Base-by-base conservation (phyloP, 2,888 invertebrate genomes). In the Phortica okadai region DNA sequence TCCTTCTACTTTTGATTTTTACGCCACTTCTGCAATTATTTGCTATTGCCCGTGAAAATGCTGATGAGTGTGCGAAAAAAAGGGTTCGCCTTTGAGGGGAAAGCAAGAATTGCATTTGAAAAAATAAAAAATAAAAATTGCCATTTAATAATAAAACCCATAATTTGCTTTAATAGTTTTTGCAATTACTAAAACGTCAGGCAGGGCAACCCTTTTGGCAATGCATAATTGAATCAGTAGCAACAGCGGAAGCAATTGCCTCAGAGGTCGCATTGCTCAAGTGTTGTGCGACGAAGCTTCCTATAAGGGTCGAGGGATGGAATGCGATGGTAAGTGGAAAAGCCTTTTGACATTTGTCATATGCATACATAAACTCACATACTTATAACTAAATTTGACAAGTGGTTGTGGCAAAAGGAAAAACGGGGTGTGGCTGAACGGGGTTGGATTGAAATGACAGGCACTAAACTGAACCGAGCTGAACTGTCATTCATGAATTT, bases 111-210 rank as follows among this genome's bases (percentile, higher is more conserved):
- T 69, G 16, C 33, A 33, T 5, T 33, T 50, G 33, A 44, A 21
- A 6, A 42, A 78, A 66, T 50, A 25, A 44, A 21, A 6, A 42
- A 78, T 59, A 69, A 73, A 77, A 54, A 75, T 78, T 83, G 83
- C 82, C 83, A 83, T 80, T 83, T 83, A 80, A 83, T 84, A 87
- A 87, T 87, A 88, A 89, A 89, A 89, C 89, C 90, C 90, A 89
- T 89, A 89, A 89, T 89, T 89, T 89, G 88, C 81, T 84, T 89
- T 89, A 88, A 89, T 89, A 89, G 88, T 88, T 89, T 86, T 83
- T 82, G 87, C 86, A 87, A 87, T 88, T 86, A 86, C 87, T 87
- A 81, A 58, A 75, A 85, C 83, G 16, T 7, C 62, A 11, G 16
- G 25, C 16, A 25, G 62, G 8, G 11, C 25, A 25, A 33, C 64